Conservation (phyloP, 2,888 invertebrate species). For the Plemyria rubiginata region DNA sequence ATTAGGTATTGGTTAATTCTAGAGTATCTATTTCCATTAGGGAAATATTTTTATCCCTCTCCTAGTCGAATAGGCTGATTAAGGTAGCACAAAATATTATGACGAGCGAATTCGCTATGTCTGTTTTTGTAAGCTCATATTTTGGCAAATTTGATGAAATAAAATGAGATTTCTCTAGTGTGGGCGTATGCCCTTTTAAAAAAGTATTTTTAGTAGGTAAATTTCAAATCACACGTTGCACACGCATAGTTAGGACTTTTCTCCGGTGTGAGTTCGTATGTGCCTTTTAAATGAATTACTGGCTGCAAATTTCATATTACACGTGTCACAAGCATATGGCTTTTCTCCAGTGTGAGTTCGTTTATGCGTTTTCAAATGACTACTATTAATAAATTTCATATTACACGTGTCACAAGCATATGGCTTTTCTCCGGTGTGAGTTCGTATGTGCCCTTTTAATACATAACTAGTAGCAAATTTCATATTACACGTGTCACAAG, state of each 20-base stretch:
- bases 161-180: background rate
- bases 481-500: background rate
- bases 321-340: background rate
- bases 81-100: too few species aligned
- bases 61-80: too few species aligned
- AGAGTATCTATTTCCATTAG: too few species aligned
- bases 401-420: background rate
- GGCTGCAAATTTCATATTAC: background rate
- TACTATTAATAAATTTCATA: background rate
- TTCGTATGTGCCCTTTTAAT: background rate
- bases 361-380: background rate
- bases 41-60: too few species aligned
- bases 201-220: background rate
- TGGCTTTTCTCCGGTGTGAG: background rate
- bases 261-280: too few species aligned
- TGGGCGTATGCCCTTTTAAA: background rate
- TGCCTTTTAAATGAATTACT: too few species aligned
- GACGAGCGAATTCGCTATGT: too few species aligned
- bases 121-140: too few species aligned
- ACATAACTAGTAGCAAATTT: background rate
- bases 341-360: background rate
- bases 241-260: too few species aligned
- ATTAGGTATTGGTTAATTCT: too few species aligned
- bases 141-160: too few species aligned
- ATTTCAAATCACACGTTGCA: background rate